Conservation (phyloP, 2,797 vertebrate genomes). For the Hydrolagus colliei region DNA sequence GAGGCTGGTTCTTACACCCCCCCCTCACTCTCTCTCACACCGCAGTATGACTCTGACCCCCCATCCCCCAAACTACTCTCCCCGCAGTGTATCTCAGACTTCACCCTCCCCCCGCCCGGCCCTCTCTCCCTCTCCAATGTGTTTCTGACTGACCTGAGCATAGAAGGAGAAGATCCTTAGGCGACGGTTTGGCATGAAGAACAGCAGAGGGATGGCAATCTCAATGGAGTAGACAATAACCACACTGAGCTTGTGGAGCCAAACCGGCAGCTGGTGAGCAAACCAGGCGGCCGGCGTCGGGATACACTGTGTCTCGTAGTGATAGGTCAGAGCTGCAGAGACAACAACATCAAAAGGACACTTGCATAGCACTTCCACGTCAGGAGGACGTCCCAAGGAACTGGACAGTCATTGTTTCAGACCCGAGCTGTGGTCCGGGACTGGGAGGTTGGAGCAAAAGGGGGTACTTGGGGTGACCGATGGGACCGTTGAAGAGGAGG, state of each 20-base stretch:
- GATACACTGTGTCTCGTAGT: constrained; percentile 91
- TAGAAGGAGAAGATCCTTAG: constrained; percentile 77
- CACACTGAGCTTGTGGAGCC: constrained; percentile 83
- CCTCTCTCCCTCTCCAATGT: neutral
- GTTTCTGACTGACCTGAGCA: constrained; percentile 63
- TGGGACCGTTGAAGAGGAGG: no score
- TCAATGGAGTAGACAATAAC: constrained; percentile 75
- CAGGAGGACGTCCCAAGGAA: no score
- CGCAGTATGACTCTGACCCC: no score
- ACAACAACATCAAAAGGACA: neutral
- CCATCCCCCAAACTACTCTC: no score
- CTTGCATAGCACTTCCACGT: no score
- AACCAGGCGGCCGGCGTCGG: constrained; percentile 79
- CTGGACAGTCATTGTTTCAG: no score
- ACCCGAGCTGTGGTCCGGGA: no score
- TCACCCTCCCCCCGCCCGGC: neutral
- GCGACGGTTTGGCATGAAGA: constrained; percentile 76
- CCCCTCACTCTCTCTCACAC: no score
- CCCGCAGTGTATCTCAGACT: neutral
- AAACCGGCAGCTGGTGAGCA: constrained; percentile 80
- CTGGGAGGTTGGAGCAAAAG: no score
- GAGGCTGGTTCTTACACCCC: no score
- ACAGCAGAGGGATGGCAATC: constrained; percentile 68
- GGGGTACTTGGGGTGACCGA: no score
- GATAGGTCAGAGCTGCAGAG: constrained; percentile 67